Evolutionary conservation across 2,797 vertebrate genomes (phyloP), one percentile per base, ranked within the genome.

Genomic region (Smutsia temminckii): DNA sequence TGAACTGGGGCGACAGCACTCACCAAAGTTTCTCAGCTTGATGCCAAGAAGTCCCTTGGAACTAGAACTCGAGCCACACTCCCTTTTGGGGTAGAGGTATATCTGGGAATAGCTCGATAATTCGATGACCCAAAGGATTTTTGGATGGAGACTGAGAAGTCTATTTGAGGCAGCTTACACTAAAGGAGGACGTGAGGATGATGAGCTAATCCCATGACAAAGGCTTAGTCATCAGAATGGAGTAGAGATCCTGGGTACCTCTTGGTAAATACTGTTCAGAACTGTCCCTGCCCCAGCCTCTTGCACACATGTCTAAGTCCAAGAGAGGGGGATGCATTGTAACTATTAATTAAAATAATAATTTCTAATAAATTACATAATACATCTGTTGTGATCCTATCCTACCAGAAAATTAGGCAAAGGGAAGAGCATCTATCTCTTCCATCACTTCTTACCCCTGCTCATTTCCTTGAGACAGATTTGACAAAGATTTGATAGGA

Each of bases 331-430:
- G 9, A 51, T 16, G 46, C 89, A 17, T 27, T 90, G 0, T 51
- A 89, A 32, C 49, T 80, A 68, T 25, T 32, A 85, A 94, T 85
- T 66, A 91, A 94, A 92, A 96, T 74, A 84, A 85, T 55, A 34
- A 91, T n/a, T 79, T 93, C 75, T 64, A 64, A 20, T 79, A 64
- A 72, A 78, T 59, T 59, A 8, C 64, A 2, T 83, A 77, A 59
- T 34, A 8, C 0, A 64, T 23, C 40, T 95, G 2, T 27, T 59
- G 8, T 46, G 7, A 51, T 25, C 53, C 29, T 34, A 23, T 17
- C 49, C 13, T 71, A 27, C 17, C 74, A 91, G 59, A 53, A 61
- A 6, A 90, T 29, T 34, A 78, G 80, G 59, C 14, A 46, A 86
- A 91, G 11, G 17, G 20, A 84, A 79, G 40, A 94, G 9, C 77